Evolutionary conservation across 53 echinoderm and acorn worm species (phyloP).

Genomic region (Arbacia lixula): DNA sequence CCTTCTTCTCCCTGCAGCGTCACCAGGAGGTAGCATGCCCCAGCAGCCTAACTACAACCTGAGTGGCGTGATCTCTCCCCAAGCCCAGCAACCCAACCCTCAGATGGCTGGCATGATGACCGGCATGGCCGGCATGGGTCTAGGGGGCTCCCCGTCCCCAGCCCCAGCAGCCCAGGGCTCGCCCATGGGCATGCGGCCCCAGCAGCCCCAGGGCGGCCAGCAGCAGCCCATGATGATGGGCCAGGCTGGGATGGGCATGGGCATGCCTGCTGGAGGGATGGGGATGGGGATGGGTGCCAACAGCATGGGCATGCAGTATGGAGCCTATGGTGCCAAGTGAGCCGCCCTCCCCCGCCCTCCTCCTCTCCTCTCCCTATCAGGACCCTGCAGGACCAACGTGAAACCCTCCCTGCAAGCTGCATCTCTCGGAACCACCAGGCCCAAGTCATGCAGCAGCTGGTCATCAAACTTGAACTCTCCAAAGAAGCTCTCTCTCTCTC

Average conservation of each 20-base stretch:
- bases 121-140: conserved; percentile 86
- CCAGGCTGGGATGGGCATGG: conserved; percentile 61
- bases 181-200: conserved; percentile 17
- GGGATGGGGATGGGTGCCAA: conserved; percentile 50
- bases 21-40: conserved; percentile 19
- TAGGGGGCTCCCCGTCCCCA: conserved; percentile 51
- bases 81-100: conserved; percentile 27
- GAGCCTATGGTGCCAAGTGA: conserved; percentile 68
- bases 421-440: too few species aligned
- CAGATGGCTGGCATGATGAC: conserved; percentile 64
- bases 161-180: conserved; percentile 37
- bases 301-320: conserved; percentile 70
- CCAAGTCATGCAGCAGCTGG: too few species aligned
- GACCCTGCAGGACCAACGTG: too few species aligned
- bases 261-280: conserved; percentile 50
- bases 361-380: too few species aligned
- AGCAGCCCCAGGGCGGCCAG: conserved; percentile 12
- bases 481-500: too few species aligned
- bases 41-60: conserved; percentile 30
- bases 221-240: conserved; percentile 50
- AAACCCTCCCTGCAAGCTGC: too few species aligned
- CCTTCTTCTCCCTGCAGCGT: background rate
- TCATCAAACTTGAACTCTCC: too few species aligned
- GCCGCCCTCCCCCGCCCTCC: background rate
- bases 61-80: conserved; percentile 23